phyloP scores from a whole-genome alignment of 2,113 vertebrate species.

The Pollimyrus isidori region DNA sequence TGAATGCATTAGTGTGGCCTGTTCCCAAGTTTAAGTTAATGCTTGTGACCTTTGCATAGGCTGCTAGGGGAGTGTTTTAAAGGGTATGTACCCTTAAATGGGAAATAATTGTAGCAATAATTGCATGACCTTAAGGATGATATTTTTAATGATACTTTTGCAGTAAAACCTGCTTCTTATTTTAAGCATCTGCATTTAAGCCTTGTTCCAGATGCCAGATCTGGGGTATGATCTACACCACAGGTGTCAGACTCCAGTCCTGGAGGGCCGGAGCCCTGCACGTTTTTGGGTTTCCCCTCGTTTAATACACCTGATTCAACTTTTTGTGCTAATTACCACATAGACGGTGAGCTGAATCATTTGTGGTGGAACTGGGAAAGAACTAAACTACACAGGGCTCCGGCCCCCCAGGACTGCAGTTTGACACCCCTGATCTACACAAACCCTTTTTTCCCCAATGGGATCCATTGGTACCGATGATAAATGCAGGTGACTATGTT shows the following conservation, averaged over 20 bases:
- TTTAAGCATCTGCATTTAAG: not conserved
- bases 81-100: not conserved
- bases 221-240: not conserved
- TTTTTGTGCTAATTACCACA: too few relatives aligned
- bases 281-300: too few relatives aligned
- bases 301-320: too few relatives aligned
- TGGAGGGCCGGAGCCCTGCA: too few relatives aligned
- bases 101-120: not conserved
- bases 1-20: constrained; percentile 22
- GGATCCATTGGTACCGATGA: not conserved
- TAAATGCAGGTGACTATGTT: not conserved
- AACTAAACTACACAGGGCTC: too few relatives aligned
- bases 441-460: not conserved
- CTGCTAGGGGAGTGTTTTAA: not conserved
- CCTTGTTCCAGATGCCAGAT: not conserved
- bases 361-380: too few relatives aligned
- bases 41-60: constrained; percentile 13
- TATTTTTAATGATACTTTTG: not conserved
- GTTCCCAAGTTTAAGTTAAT: not conserved
- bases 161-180: not conserved
- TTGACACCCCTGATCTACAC: not conserved
- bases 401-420: too few relatives aligned
- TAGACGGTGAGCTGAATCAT: too few relatives aligned
- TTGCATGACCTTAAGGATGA: not conserved
- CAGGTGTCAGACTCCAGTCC: too few relatives aligned